Base-by-base conservation (phyloP, 2,888 invertebrate species). In the Slavum lentiscoides region DNA sequence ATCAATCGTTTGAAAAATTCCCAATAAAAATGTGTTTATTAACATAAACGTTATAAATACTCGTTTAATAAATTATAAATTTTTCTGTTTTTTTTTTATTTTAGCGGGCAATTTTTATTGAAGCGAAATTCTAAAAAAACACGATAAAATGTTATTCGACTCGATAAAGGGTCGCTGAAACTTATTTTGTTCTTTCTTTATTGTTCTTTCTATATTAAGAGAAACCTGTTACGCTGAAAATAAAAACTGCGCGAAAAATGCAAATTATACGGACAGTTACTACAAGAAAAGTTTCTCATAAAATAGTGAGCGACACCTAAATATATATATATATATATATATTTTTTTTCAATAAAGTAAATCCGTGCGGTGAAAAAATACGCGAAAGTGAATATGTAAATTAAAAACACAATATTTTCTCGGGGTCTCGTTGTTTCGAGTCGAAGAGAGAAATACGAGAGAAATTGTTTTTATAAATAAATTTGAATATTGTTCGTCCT, bases 201-300 rank as follows among this genome's bases (percentile, higher is more conserved):
- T 13, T 21, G 23, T 68, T 67, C 3, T 21, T 6, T 64, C n/a
- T 23, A 69, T 69, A 69, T 62, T 37, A 77, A 68, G 23, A 68
- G 23, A 77, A 68, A 69, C 69, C 23, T 77, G 53, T 77, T 69
- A 77, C 69, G 49, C n/a, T 17, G 19, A 61, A 61, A 37, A 58
- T 43, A 23, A 61, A n/a, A 55, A 59, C 58, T 49, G 8, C 37
- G 13, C 3, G 61, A 76, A 68, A 53, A 69, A 77, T 77, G 69
- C 49, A 69, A 77, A 77, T 77, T 77, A 30, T 53, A 43, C 23
- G 23, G 49, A 77, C 53, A 53, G 49, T 53, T 37, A 53, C 37
- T 62, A 68, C 69, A 77, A 53, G 62, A 53, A 58, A 77, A 77
- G 77, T 77, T 77, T 61, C 21, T 69, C 59, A 37, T 69, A 69